Conservation (phyloP, 2,888 invertebrate genomes). For the Drosophila flavopinicola region DNA sequence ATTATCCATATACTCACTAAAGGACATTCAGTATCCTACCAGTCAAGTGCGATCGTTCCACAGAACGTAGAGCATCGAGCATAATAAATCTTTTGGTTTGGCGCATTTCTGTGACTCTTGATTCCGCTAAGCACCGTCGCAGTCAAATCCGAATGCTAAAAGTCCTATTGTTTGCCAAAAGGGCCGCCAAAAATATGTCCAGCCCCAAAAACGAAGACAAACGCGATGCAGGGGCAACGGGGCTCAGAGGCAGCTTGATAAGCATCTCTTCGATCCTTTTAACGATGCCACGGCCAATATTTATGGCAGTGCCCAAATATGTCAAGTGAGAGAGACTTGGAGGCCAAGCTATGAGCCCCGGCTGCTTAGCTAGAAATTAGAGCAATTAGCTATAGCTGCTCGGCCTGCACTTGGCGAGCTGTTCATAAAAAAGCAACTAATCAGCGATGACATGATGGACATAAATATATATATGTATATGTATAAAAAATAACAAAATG, state of each 20-base stretch:
- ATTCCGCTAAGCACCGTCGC: constrained; percentile 50
- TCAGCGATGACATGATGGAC: constrained; percentile 53
- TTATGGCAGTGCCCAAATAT: constrained; percentile 61
- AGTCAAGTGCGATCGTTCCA: too few species aligned
- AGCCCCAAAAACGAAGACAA: constrained; percentile 53
- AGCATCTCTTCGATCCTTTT: constrained; percentile 59
- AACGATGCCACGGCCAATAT: constrained; percentile 56
- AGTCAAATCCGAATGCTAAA: constrained; percentile 69
- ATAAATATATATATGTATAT: constrained; percentile 17
- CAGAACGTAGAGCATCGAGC: constrained; percentile 54
- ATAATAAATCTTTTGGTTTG: constrained; percentile 68
- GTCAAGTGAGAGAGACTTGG: constrained; percentile 29
- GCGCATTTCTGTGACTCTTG: constrained; percentile 34
- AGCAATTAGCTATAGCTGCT: constrained; percentile 63
- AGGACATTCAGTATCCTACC: not conserved
- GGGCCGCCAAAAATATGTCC: constrained; percentile 48
- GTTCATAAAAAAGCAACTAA: constrained; percentile 56
- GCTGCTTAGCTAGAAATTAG: constrained; percentile 72
- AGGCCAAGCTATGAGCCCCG: constrained; percentile 16
- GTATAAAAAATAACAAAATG: constrained; percentile 22
- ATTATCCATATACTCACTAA: too few species aligned
- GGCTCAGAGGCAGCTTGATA: constrained; percentile 45
- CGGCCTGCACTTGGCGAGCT: constrained; percentile 32
- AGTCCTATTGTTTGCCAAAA: constrained; percentile 67
- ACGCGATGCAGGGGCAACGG: constrained; percentile 44